These are phyloP conservation scores for Lithosia quadra DNA, from an alignment of 2,888 invertebrate species.

Conservation along the genomic window DNA sequence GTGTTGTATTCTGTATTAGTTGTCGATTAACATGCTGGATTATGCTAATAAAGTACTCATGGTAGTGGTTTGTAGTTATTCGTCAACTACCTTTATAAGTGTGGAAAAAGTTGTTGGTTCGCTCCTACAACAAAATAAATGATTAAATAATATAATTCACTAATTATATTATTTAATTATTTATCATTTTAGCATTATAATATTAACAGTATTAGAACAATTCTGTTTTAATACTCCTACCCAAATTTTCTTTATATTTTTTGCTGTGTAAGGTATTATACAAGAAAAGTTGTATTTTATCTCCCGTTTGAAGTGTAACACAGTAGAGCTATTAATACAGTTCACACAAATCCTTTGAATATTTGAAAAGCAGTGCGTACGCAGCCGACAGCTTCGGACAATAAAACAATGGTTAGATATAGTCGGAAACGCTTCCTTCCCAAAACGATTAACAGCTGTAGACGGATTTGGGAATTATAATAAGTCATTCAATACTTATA, in stretches of 20 bases:
- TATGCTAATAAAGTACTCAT: neutral
- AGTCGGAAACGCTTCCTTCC: constrained; percentile 55
- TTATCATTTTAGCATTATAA: too few species aligned
- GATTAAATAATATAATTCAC: too few species aligned
- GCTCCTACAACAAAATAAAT: neutral
- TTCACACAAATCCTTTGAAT: constrained; percentile 15
- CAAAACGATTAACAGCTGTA: constrained; percentile 47
- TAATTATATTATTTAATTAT: too few species aligned
- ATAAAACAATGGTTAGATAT: constrained; percentile 49
- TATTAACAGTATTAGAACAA: too few species aligned
- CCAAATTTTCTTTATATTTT: neutral
- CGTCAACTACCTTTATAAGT: neutral
- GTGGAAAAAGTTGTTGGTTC: neutral
- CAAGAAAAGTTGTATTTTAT: constrained; percentile 11
- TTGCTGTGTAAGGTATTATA: neutral
- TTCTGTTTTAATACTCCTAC: too few species aligned
- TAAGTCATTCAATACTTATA: constrained; percentile 11
- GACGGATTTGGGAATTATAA: constrained; percentile 48
- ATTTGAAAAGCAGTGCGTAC: constrained; percentile 8
- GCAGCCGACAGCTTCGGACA: constrained; percentile 29
- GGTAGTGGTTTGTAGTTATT: neutral
- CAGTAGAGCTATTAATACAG: constrained; percentile 22
- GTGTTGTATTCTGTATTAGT: constrained; percentile 27
- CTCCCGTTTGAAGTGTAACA: constrained; percentile 23
- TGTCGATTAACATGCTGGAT: constrained; percentile 30